Base-by-base conservation (phyloP, 2,797 vertebrate species). In the Myotis pilosus region DNA sequence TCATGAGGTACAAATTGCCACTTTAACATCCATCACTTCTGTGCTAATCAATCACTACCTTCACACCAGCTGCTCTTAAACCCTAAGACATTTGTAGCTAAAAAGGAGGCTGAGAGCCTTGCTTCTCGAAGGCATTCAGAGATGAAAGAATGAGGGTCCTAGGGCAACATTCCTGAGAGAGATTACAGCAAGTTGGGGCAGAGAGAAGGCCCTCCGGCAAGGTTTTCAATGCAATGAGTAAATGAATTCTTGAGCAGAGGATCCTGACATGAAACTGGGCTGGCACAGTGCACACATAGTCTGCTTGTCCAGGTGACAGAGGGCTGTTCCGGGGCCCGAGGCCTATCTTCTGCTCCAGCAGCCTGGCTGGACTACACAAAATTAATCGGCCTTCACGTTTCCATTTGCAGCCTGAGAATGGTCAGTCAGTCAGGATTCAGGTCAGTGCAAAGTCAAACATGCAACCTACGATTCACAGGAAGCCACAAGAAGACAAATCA, bases 371-470 rank as follows among this genome's bases (percentile, higher is more conserved):
- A 38, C 75, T 60, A n/a, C 38, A 92, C 69, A 92, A 89, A 96
- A 92, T 90, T 94, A 94, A 94, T 88, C 69, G 23, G 36, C 57
- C 81, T 94, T 96, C 69, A 80, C 2, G 0, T 93, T 95, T 80
- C 90, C 53, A 57, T 86, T 69, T 69, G 36, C 36, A 85, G 79
- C 76, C 22, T 41, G 76, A 89, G 44, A 81, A 82, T 78, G 49
- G 80, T 78, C 64, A 51, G 53, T 76, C 49, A 38, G 28, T 47
- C 33, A 79, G 71, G 69, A 80, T 94, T 47, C 28, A 69, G 84
- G 51, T 86, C 72, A 94, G 22, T 60, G 62, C 33, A 91, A 92
- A 88, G 60, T 90, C 68, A 94, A 62, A 68, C 33, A 82, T 75
- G 36, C 62, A 85, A 94, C 25, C 0, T 51, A 71, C 74, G 74